Base-by-base conservation (phyloP, 2,888 invertebrate genomes). In the Drepanosiphum platanoidis region DNA sequence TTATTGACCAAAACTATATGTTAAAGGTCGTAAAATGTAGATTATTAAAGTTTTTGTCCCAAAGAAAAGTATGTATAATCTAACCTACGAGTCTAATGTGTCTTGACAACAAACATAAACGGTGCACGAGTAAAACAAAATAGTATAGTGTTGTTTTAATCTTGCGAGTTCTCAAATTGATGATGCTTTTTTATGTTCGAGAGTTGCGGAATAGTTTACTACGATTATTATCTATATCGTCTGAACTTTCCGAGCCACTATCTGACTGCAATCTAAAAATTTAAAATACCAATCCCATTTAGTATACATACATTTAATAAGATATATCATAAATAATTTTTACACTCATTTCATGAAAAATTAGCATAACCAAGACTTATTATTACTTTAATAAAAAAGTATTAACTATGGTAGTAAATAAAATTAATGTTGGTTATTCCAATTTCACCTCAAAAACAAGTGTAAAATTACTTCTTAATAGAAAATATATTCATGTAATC, bases 31-130 rank as follows among this genome's bases (percentile, higher is more conserved):
- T 75, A 68, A 75, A 36, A 84, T 36, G 4, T 75, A 75, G 52
- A 75, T 77, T 22, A 84, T 68, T 84, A 84, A 52, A 77, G 66
- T 68, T 84, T 84, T 77, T 84, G 84, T 75, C 75, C 77, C 84
- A 84, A 84, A 77, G 39, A 68, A 84, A 72, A 84, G 30, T 77
- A 68, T 77, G 64, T 83, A 52, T 66, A 68, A 84, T 68, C 66
- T 84, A 84, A 84, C 70, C 83, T 83, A 74, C 52, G 36, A 66
- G 34, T 34, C 74, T 66, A 82, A 68, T 30, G 27, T 75, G 58
- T 68, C 52, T 84, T 42, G 75, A 77, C 66, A 77, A 83, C 46
- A 74, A 83, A 74, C 66, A 83, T 34, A 68, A 46, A 58, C 36
- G n/a, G 75, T 84, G 84, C 84, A 84, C 30, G 32, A 81, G 52